Base-by-base conservation (phyloP, 2,113 vertebrate genomes). In the Pelmatolapia mariae region DNA sequence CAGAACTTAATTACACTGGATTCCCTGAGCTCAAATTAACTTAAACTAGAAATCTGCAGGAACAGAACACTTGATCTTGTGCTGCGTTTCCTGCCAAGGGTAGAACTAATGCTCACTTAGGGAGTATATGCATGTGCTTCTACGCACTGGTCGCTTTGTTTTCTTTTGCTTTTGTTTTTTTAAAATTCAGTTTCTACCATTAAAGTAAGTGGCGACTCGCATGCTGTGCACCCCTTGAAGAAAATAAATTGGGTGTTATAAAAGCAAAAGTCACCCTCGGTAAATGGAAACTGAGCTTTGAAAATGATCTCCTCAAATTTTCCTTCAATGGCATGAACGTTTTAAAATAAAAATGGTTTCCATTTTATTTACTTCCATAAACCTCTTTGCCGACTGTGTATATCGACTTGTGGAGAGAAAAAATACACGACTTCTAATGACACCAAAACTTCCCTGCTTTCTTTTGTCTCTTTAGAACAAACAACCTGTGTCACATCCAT, bases 1-100 rank as follows among this genome's bases (percentile, higher is more conserved):
- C 93, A 89, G 93, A 92, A 87, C 92, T 89, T 97, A 97, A 97
- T 97, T 97, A 97, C 94, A 89, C 86, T 92, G 92, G 45, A 93
- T 96, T 96, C 95, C 92, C 89, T 85, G 71, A 90, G 90, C 91
- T 92, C 93, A 95, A 95, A 96, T 95, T 87, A 96, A 94, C 92
- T 97, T 94, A 82, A 96, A 97, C 92, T 96, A 95, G 88, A 96
- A 96, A 96, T 96, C 96, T 94, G 92, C 82, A 57, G 61, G 59
- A 82, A 95, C 96, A 95, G 94, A 96, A 95, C 87, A 88, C 54
- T 24, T 94, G 93, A 97, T 97, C 80, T 96, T 95, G 93, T 92
- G 86, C 88, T 90, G 91, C 31, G 61, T 89, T 89, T 87, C 56
- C 80, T 89, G 76, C 50, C 80, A 52, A 79, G 83, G 87, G 73